Evolutionary conservation across 2,113 vertebrate species (phyloP).

Genomic region (Chaenocephalus aceratus): DNA sequence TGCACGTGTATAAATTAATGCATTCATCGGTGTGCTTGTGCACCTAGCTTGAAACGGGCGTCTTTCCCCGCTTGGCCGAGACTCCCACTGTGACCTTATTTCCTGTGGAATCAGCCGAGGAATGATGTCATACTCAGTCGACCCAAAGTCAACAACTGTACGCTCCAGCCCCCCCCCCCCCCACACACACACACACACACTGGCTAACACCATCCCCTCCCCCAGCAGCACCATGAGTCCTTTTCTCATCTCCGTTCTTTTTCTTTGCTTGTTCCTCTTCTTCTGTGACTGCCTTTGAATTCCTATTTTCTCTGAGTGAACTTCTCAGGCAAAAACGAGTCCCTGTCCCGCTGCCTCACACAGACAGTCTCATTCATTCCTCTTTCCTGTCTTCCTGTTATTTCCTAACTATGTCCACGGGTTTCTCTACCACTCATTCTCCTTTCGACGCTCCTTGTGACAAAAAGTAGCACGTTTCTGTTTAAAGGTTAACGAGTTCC

Average conservation of each 20-base stretch:
- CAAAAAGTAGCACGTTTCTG: slow-evolving; percentile 34
- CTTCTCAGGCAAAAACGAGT: no score
- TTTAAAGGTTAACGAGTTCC: slow-evolving; percentile 30
- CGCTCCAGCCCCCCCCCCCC: background rate
- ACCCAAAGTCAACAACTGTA: slow-evolving; percentile 75
- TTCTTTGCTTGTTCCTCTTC: slow-evolving; percentile 7
- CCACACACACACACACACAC: no score
- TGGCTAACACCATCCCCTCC: background rate
- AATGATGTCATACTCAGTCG: slow-evolving; percentile 79
- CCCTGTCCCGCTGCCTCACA: slow-evolving; percentile 14
- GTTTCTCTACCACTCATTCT: slow-evolving; percentile 10
- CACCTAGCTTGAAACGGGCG: slow-evolving; percentile 47
- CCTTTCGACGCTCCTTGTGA: slow-evolving; percentile 5
- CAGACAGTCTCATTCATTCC: slow-evolving; percentile 25
- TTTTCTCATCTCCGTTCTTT: slow-evolving; percentile 7
- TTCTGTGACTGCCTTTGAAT: slow-evolving; percentile 21
- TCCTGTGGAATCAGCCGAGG: slow-evolving; percentile 77
- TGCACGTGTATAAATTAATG: slow-evolving; percentile 26
- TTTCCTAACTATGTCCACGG: slow-evolving; percentile 16
- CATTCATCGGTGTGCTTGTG: slow-evolving; percentile 45
- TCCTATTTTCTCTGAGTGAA: slow-evolving; percentile 29
- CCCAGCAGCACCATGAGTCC: slow-evolving; percentile 1
- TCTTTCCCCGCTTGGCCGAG: slow-evolving; percentile 71
- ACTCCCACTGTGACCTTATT: slow-evolving; percentile 83
- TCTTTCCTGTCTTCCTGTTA: slow-evolving; percentile 30